Percentiles rank a stretch among this genome's conserved stretches.
These are phyloP conservation scores for Thymelicus sylvestris DNA, from an alignment of 2,888 invertebrate genomes.

Conservation along the genomic window DNA sequence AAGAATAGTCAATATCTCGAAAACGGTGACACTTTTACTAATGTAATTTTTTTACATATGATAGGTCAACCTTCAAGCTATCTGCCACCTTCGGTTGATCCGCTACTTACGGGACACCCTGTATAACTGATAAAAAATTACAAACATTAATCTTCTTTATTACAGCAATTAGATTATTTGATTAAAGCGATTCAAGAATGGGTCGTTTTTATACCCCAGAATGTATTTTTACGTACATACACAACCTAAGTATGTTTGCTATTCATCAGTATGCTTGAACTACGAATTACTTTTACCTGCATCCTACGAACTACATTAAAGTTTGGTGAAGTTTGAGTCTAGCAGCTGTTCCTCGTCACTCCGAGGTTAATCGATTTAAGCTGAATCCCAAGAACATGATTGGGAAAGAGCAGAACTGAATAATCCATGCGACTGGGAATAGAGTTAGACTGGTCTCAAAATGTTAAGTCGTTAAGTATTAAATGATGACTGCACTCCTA, in stretches of 20 bases:
- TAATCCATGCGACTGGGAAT: neutral
- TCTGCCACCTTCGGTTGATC: too few species aligned
- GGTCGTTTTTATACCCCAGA: too few species aligned
- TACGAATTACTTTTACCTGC: neutral
- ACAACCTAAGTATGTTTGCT: too few species aligned
- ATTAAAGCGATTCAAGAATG: too few species aligned
- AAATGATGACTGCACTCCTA: too few species aligned
- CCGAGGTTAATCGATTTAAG: slow-evolving; percentile 15
- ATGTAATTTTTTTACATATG: too few species aligned
- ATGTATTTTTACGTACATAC: too few species aligned
- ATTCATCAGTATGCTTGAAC: neutral
- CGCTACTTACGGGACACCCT: too few species aligned
- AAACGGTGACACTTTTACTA: too few species aligned
- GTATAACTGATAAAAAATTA: neutral
- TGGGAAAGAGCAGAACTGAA: slow-evolving; percentile 3
- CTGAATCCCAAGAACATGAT: slow-evolving; percentile 8
- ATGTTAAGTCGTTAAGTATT: neutral
- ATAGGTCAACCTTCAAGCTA: too few species aligned
- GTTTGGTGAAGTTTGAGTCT: slow-evolving; percentile 19
- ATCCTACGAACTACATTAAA: slow-evolving; percentile 24
- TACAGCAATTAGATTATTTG: neutral
- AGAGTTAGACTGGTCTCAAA: neutral
- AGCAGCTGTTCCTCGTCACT: slow-evolving; percentile 6
- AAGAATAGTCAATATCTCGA: too few species aligned
- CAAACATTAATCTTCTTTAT: neutral